Evolutionary conservation across 2,888 invertebrate species (phyloP).

Genomic region (Ametastegia equiseti): DNA sequence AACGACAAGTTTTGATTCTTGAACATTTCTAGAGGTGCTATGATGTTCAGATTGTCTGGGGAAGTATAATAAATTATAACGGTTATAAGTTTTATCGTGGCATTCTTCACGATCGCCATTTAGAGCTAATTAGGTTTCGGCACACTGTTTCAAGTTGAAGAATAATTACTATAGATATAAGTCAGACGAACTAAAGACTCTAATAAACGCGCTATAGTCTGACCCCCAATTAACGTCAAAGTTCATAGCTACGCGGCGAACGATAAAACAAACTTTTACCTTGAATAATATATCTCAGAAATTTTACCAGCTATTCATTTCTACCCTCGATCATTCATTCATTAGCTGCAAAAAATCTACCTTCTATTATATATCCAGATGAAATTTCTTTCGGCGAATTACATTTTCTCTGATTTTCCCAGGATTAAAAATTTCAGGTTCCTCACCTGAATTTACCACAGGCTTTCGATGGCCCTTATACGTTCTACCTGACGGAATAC

Average conservation of each 20-base stretch:
- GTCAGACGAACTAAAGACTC: background rate
- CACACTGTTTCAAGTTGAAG: background rate
- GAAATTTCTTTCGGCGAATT: too few species aligned
- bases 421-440: background rate
- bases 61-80: background rate
- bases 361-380: too few species aligned
- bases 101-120: background rate
- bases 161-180: background rate
- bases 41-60: background rate
- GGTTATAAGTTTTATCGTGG: background rate
- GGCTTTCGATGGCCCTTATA: too few species aligned
- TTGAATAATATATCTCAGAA: background rate
- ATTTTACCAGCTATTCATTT: background rate
- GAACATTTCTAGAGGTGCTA: too few species aligned
- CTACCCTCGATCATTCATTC: too few species aligned
- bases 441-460: background rate
- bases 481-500: too few species aligned
- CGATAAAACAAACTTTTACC: constrained; percentile 1
- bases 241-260: constrained; percentile 6
- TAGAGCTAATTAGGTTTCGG: constrained; percentile 1
- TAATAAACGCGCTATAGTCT: background rate
- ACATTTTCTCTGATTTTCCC: too few species aligned
- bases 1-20: background rate
- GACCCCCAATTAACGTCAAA: background rate
- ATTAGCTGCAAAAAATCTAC: too few species aligned